Percentiles rank a stretch among this genome's conserved stretches.
Evolutionary conservation across 2,113 vertebrate species (phyloP).

Genomic region (Chelonoidis abingdonii): DNA sequence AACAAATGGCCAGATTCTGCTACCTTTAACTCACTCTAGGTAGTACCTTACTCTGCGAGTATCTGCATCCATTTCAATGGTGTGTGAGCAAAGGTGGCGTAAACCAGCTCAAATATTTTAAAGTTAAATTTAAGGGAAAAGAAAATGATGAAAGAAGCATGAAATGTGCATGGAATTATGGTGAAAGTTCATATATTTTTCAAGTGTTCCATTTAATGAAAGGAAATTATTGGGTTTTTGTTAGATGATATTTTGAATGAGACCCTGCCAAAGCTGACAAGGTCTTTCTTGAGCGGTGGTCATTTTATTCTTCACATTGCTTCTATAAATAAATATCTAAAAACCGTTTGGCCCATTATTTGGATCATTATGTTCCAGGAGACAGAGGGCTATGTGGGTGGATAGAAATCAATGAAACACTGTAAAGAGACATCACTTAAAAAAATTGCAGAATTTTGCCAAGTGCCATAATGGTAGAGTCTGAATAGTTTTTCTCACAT

Average conservation of each 20-base stretch:
- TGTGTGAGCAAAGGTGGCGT: neutral
- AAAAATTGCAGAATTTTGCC: neutral
- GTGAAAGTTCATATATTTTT: slow-evolving; percentile 3
- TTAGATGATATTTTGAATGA: neutral
- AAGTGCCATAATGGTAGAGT: neutral
- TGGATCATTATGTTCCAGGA: neutral
- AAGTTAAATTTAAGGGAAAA: neutral
- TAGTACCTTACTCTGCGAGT: neutral
- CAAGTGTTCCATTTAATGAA: neutral
- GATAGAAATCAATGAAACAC: neutral
- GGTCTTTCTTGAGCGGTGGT: neutral
- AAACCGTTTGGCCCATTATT: neutral
- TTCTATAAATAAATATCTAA: neutral
- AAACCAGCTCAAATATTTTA: neutral
- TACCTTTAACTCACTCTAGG: neutral
- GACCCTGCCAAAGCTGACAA: neutral
- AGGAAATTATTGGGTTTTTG: neutral
- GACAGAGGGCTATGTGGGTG: neutral
- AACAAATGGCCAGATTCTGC: neutral
- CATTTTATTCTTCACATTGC: fast-evolving
- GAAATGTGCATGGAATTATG: neutral
- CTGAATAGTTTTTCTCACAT: neutral
- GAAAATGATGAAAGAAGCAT: neutral
- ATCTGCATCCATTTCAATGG: neutral
- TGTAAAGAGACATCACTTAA: neutral